A percentile compares a stretch with the other conserved stretches of the same genome.
These are phyloP conservation scores for Pterocles orientalis DNA, from an alignment of 2,113 vertebrate genomes.

Conservation along the genomic window DNA sequence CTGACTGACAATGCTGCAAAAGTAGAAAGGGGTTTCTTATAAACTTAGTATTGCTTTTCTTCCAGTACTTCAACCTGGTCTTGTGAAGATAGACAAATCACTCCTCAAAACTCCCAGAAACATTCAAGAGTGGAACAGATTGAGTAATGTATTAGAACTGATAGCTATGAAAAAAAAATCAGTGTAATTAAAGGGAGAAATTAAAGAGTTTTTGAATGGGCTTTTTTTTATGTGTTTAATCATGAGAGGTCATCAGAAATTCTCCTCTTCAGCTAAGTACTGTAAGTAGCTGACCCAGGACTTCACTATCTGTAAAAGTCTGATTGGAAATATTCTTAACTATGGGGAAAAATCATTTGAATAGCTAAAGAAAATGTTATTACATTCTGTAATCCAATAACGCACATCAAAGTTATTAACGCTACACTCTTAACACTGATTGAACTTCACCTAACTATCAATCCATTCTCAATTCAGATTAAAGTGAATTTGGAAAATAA, in stretches of 20 bases:
- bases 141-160: neutral
- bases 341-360: neutral
- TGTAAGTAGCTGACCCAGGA: neutral
- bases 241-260: neutral
- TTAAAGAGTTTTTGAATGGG: neutral
- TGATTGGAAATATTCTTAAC: neutral
- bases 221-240: neutral
- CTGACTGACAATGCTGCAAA: neutral
- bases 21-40: neutral
- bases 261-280: neutral
- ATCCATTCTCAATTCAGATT: neutral
- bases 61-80: neutral
- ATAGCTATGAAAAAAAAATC: neutral
- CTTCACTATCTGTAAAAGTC: neutral
- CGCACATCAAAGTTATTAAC: neutral
- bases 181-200: neutral
- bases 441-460: conserved; percentile 13
- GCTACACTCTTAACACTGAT: neutral
- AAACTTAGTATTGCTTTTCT: neutral
- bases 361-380: conserved; percentile 9
- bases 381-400: neutral
- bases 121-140: neutral
- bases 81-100: neutral
- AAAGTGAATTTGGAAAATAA: neutral
- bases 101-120: neutral